A percentile compares a stretch with the other conserved stretches of the same genome.
phyloP scores from a whole-genome alignment of 2,113 vertebrate genomes.

The Phylloscopus trochilus region DNA sequence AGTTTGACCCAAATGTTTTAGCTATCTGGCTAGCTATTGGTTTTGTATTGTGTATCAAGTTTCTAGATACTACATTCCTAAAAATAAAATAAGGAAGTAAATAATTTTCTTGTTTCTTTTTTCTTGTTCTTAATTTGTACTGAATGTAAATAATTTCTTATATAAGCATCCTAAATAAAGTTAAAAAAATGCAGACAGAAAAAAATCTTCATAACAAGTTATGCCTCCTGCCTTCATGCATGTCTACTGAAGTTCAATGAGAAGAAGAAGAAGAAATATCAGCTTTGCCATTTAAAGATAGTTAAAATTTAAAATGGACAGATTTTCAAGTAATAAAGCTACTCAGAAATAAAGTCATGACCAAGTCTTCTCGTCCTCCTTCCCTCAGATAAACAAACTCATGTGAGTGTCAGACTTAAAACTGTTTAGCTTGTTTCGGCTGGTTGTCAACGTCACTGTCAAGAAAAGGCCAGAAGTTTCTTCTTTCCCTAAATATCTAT shows the following conservation, averaged over 20 bases:
- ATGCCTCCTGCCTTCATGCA: neutral
- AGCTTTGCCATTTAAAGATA: constrained; percentile 30
- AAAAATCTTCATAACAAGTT: constrained; percentile 6
- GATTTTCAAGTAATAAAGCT: neutral
- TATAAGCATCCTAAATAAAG: neutral
- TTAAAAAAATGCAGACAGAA: neutral
- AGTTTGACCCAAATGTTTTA: neutral
- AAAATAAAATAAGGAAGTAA: neutral
- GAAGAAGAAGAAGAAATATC: neutral
- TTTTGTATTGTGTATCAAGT: neutral
- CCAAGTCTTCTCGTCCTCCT: neutral
- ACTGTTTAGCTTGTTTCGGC: neutral
- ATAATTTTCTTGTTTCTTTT: neutral
- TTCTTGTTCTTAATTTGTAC: neutral
- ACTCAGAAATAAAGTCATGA: constrained; percentile 15
- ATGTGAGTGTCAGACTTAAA: neutral
- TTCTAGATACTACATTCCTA: neutral
- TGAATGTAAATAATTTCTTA: neutral
- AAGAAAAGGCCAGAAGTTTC: neutral
- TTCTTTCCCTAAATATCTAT: neutral
- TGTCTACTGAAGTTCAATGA: constrained; percentile 29
- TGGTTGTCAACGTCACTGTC: neutral
- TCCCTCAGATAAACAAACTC: neutral
- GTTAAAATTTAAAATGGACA: constrained; percentile 37
- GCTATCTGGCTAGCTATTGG: neutral